These are phyloP conservation scores for Moxostoma hubbsi DNA, from an alignment of 2,797 vertebrate species.

Conservation along the genomic window DNA sequence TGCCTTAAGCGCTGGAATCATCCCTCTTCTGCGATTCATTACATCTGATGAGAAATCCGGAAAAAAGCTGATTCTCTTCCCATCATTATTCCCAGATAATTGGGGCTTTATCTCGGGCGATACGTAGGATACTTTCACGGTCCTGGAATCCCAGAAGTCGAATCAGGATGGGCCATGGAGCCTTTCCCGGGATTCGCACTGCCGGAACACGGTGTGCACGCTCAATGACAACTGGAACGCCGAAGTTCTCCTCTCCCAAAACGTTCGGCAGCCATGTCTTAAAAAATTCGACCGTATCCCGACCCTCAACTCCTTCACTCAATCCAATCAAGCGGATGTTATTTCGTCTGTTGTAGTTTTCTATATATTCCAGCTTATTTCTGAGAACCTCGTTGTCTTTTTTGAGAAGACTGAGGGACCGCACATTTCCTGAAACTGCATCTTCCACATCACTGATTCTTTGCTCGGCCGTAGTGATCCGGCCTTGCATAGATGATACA, in stretches of 20 bases:
- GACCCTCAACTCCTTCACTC: no score
- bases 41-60: neutral
- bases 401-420: no score
- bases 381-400: no score
- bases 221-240: neutral
- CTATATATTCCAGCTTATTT: no score
- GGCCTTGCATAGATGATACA: no score
- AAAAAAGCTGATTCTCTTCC: neutral
- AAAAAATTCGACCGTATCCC: no score
- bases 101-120: neutral
- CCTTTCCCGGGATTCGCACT: neutral
- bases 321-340: no score
- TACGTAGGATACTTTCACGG: no score
- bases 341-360: no score
- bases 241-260: neutral
- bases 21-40: neutral
- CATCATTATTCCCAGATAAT: neutral
- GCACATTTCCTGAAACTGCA: no score
- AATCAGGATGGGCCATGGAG: neutral
- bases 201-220: neutral
- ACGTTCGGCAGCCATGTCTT: neutral
- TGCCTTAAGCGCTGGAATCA: neutral
- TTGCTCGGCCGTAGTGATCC: no score
- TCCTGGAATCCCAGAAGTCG: neutral
- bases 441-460: no score